Evolutionary conservation across 2,888 invertebrate species (phyloP), one percentile per base, ranked within the genome.

Genomic region (Eupeodes latifasciatus): DNA sequence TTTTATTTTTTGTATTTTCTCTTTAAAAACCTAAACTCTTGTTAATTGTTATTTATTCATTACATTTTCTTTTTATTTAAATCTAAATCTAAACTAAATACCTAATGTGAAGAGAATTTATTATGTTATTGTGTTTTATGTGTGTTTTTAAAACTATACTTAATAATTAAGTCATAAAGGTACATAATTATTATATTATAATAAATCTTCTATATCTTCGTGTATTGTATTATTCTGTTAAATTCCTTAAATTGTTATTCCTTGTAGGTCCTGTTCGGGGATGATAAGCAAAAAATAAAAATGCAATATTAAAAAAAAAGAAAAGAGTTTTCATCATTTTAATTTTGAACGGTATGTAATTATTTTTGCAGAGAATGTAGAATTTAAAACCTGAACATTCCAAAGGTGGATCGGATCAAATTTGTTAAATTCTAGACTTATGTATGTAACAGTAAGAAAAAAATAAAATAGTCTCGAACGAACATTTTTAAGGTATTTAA

Each of bases 41-140:
- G 76, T 83, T 87, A 69, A 57, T 84, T 88, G 81, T 78, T 88
- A 85, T 88, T 88, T 88, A 88, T 85, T 78, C 62, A 61, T 81
- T 72, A 51, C 47, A 74, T 72, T 67, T 72, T 69, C 19, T 71
- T 79, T 84, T 78, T 80, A 1, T 84, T 76, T 81, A 40, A 80
- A 47, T 34, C 49, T 81, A 40, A 80, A 47, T 34, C 49, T 66
- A 53, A 40, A 40, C 40, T 40, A 40, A 66, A 11, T 44, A 64
- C 4, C 47, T 49, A 19, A 44, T 66, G 53, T 49, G 49, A 62
- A 75, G 69, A 81, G 81, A 81, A 75, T 88, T 85, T 88, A 85
- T 78, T 81, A 55, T 75, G 77, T 85, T 85, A 55, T 67, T 74
- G 51, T 80, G 79, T 82, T 75, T 82, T 49, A 74, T 64, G 86